Percentiles rank a stretch among this genome's conserved stretches.
Evolutionary conservation across 2,797 vertebrate genomes (phyloP).

Genomic region (Salarias fasciatus): DNA sequence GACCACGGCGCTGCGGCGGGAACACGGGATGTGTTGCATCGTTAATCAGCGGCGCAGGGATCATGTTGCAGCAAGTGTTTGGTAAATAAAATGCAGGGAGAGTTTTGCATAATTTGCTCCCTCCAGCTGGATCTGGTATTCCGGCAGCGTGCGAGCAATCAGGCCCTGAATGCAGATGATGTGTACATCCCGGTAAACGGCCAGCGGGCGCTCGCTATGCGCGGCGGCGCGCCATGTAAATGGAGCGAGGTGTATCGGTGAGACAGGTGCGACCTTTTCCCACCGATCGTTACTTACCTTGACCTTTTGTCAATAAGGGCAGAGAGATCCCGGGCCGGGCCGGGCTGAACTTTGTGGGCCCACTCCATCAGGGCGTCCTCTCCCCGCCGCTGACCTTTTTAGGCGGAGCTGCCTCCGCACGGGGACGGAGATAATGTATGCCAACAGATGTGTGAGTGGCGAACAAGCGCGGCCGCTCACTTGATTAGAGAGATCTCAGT

Average conservation of each 20-base stretch:
- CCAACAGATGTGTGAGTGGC: conserved; percentile 54
- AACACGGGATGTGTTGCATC: conserved; percentile 52
- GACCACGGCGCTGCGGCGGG: conserved; percentile 60
- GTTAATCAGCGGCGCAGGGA: conserved; percentile 52
- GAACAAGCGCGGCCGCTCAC: conserved; percentile 37
- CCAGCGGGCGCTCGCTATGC: conserved; percentile 45
- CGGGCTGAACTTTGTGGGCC: conserved; percentile 61
- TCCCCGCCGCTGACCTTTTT: conserved; percentile 75
- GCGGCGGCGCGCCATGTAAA: conserved; percentile 55
- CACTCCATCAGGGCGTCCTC: conserved; percentile 67
- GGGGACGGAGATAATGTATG: conserved; percentile 72
- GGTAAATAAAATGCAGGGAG: conserved; percentile 27
- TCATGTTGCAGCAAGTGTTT: conserved; percentile 33
- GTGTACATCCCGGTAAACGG: neutral
- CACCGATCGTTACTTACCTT: conserved; percentile 63
- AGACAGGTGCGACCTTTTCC: conserved; percentile 74
- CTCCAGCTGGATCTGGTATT: neutral
- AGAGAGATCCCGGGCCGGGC: conserved; percentile 53
- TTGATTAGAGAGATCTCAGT: conserved; percentile 52
- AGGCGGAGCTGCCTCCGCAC: conserved; percentile 40
- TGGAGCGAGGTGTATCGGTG: conserved; percentile 43
- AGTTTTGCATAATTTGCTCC: conserved; percentile 1
- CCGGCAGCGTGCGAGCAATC: too few relatives aligned
- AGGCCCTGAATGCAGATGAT: neutral
- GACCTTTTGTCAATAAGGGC: conserved; percentile 77